A percentile compares a stretch with the other conserved stretches of the same genome.
These are phyloP conservation scores for Leptosomus discolor DNA, from an alignment of 2,113 vertebrate genomes.

Conservation along the genomic window DNA sequence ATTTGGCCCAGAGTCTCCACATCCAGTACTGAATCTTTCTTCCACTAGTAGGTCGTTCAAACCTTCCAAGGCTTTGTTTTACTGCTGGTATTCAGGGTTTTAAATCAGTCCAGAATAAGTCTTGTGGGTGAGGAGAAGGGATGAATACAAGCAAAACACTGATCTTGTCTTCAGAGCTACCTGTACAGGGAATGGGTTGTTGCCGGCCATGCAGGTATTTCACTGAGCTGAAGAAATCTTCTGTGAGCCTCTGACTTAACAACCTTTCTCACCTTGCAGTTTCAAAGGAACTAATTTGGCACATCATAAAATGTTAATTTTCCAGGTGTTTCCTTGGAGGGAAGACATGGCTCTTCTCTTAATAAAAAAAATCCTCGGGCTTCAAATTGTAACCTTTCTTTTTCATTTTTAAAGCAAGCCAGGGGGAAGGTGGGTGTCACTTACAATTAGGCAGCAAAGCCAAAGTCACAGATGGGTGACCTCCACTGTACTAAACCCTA, in stretches of 20 bases:
- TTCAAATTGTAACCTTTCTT: background rate
- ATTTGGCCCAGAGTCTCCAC: background rate
- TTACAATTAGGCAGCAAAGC: background rate
- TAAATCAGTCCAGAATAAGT: conserved; percentile 21
- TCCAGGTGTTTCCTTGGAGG: conserved; percentile 55
- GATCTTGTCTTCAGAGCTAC: conserved; percentile 53
- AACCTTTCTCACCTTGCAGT: conserved; percentile 34
- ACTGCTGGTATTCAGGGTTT: background rate
- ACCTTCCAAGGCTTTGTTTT: background rate
- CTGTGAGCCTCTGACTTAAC: background rate
- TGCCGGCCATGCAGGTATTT: background rate
- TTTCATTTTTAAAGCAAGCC: background rate
- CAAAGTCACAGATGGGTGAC: background rate
- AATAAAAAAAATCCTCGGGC: background rate
- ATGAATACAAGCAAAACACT: conserved; percentile 20
- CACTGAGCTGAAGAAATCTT: conserved; percentile 39
- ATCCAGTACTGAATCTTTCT: background rate
- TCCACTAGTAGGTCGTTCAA: conserved; percentile 2
- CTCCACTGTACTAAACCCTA: background rate
- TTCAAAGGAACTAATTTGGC: conserved; percentile 50
- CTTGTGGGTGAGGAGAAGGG: background rate
- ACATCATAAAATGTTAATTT: conserved; percentile 43
- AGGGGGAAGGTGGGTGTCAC: background rate
- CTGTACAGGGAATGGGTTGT: background rate
- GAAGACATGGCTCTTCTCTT: background rate